Conservation (phyloP, 2,113 vertebrate genomes). For the Eclectus roratus region DNA sequence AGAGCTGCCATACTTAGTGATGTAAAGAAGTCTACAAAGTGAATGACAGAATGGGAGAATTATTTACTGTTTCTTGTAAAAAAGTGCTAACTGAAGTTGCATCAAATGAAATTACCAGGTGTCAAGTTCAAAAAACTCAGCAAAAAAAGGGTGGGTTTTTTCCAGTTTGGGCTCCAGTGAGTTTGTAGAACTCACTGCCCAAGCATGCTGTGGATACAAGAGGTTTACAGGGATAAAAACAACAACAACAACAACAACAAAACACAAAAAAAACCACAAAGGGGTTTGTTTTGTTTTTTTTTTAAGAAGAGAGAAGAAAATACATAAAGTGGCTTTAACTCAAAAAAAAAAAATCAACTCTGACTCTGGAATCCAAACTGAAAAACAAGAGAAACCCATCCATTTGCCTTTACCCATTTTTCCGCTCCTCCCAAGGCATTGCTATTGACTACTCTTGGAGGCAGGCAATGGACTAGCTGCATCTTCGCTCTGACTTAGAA, state of each 20-base stretch:
- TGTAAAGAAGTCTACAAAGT: background rate
- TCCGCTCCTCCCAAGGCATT: background rate
- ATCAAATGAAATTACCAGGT: background rate
- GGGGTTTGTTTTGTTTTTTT: too few species aligned
- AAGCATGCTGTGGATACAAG: background rate
- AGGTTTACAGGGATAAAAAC: background rate
- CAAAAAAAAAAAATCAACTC: background rate
- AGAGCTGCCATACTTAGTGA: background rate
- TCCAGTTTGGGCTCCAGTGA: background rate
- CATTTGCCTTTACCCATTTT: background rate
- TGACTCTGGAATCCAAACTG: background rate
- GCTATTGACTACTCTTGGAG: background rate
- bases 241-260: background rate
- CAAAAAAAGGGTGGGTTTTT: background rate
- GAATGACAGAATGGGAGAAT: background rate
- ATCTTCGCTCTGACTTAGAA: background rate
- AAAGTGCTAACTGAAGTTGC: background rate
- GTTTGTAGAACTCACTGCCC: background rate
- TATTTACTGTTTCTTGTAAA: background rate
- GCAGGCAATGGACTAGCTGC: background rate
- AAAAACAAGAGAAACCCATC: background rate
- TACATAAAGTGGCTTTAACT: background rate
- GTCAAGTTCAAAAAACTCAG: background rate
- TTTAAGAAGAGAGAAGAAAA: background rate
- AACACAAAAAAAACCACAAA: background rate